Conservation (phyloP, 2,888 invertebrate species). For the Melanotus villosus region DNA sequence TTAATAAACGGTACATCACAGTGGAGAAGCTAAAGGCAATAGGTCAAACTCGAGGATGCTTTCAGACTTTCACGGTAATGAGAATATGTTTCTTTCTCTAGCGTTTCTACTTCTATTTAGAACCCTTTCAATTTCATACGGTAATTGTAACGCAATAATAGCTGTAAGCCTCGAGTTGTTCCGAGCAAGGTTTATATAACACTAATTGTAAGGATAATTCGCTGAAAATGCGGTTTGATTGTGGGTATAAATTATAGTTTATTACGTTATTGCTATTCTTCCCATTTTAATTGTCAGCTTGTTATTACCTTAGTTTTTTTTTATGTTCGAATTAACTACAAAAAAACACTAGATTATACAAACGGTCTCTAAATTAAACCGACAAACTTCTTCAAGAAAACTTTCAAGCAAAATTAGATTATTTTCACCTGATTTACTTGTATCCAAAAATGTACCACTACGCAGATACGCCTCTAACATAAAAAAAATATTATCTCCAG, state of each 20-base stretch:
- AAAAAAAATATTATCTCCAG: too few species aligned
- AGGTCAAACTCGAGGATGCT: conserved; percentile 26
- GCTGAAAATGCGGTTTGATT: background rate
- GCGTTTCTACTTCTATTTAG: conserved; percentile 6
- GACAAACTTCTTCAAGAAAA: too few species aligned
- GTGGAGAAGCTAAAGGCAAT: conserved; percentile 35
- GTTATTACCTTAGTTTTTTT: background rate
- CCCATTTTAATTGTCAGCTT: too few species aligned
- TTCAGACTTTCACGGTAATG: conserved; percentile 35
- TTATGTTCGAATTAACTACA: too few species aligned
- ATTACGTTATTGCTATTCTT: background rate
- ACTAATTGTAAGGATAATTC: background rate
- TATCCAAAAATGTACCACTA: too few species aligned
- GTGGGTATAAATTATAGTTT: background rate
- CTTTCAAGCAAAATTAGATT: too few species aligned
- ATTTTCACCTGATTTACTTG: too few species aligned
- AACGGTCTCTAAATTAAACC: too few species aligned
- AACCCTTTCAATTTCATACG: conserved; percentile 32
- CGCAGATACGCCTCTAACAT: too few species aligned
- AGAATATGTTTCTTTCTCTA: conserved; percentile 27
- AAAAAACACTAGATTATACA: too few species aligned
- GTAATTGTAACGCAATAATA: conserved; percentile 9
- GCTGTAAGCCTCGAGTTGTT: conserved; percentile 4
- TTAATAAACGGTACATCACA: conserved; percentile 34
- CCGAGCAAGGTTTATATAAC: conserved; percentile 24